Evolutionary conservation across 2,888 invertebrate species (phyloP), one percentile per base, ranked within the genome.

Genomic region (Lacanobia wlatinum): DNA sequence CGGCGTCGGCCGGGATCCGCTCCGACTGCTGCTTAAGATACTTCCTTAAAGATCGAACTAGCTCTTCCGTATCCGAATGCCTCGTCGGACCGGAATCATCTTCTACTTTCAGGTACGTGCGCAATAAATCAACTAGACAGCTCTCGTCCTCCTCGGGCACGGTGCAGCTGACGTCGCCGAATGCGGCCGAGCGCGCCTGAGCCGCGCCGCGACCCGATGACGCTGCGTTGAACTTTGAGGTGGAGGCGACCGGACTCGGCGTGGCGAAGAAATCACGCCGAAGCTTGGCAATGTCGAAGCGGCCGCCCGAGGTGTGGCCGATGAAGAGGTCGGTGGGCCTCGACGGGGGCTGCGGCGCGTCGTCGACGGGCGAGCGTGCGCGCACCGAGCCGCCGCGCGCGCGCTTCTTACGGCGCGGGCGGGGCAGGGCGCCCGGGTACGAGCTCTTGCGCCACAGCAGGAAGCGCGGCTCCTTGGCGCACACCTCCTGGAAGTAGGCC

Each of bases 381-480:
- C 98, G 95, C 84, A 97, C 97, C 72, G 97, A 97, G 14, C 98
- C 97, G 0, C 97, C 97, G 81, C 97, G 97, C 18, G 96, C 89
- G 18, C 97, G 93, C 81, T 96, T 95, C 90, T 96, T 95, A 43
- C 96, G 95, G 70, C 97, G 95, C 73, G 97, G 96, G 78, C 97
- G 96, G 14, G 97, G 96, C 56, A 98, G 90, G 18, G 97, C 97
- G 1, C 98, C 98, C 0, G 98, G 98, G 91, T 98, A 98, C 0
- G 98, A 98, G 71, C 98, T 97, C 92, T 98, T 98, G 74, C 98
- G 96, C 98, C 98, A 98, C 1, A 98, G 93, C 63, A 98, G 92
- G 87, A 98, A 98, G 66, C 97, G 96, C 0, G 98, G 97, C 90
- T 98, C 98, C 77, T 97, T 96, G 73, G 97, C 97, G 91, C 98